Evolutionary conservation across 2,888 invertebrate species (phyloP).

Genomic region (Luperina testacea): DNA sequence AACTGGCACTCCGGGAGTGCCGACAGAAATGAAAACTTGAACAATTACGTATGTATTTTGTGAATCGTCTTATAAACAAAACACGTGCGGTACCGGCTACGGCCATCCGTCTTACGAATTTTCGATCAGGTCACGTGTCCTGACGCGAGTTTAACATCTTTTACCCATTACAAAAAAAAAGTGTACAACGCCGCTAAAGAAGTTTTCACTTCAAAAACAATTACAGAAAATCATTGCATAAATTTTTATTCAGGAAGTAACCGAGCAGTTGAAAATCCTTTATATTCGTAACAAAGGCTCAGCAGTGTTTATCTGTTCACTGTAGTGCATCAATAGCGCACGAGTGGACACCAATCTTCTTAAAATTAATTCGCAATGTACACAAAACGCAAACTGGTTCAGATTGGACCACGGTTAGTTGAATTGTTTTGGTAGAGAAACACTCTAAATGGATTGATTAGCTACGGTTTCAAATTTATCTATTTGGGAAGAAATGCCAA

Average conservation of each 20-base stretch:
- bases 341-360: constrained; percentile 71
- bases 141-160: no score
- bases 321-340: constrained; percentile 65
- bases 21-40: no score
- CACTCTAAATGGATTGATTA: background rate
- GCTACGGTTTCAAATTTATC: background rate
- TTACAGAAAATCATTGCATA: background rate
- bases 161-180: no score
- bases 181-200: no score
- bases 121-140: no score
- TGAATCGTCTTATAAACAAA: no score
- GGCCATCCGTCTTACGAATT: no score
- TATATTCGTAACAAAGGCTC: constrained; percentile 55
- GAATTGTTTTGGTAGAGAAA: constrained; percentile 62
- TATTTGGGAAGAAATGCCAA: background rate
- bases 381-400: constrained; percentile 64
- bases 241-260: constrained; percentile 36
- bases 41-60: no score
- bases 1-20: no score
- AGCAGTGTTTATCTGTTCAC: constrained; percentile 55
- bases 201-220: no score
- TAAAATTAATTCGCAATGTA: constrained; percentile 68
- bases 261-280: constrained; percentile 46
- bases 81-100: no score
- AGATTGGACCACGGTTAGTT: constrained; percentile 65